A percentile compares a stretch with the other conserved stretches of the same genome.
Conservation (phyloP, 2,888 invertebrate genomes). For the Pheosia tremula region DNA sequence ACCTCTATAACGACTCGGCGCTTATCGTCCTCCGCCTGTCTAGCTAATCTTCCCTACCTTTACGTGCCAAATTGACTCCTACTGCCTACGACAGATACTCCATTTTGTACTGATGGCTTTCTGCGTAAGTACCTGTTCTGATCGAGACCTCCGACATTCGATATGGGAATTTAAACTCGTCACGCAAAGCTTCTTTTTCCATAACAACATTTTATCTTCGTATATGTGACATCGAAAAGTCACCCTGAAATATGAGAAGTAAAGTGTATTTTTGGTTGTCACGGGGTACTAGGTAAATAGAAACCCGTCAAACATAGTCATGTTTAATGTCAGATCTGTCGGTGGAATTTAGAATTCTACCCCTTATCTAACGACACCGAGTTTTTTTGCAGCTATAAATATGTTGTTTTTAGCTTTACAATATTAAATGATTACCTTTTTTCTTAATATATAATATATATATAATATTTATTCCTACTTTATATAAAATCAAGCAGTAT, state of each 20-base stretch:
- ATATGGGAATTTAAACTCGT: conserved; percentile 54
- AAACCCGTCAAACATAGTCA: conserved; percentile 57
- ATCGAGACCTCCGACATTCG: conserved; percentile 35
- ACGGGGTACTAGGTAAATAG: conserved; percentile 44
- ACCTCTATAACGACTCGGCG: conserved; percentile 79
- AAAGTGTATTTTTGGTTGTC: conserved; percentile 46
- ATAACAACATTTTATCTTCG: conserved; percentile 29
- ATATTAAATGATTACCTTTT: too few species aligned
- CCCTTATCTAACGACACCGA: conserved; percentile 46
- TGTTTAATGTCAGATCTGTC: conserved; percentile 56
- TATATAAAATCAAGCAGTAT: too few species aligned
- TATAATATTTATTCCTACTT: too few species aligned
- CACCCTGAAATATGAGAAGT: conserved; percentile 39
- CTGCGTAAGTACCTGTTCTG: conserved; percentile 47
- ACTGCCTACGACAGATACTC: conserved; percentile 47
- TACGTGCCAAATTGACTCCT: conserved; percentile 55
- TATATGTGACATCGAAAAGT: conserved; percentile 35
- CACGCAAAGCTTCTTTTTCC: conserved; percentile 50
- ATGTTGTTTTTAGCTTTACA: too few species aligned
- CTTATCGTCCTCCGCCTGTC: conserved; percentile 77
- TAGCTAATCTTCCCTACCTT: conserved; percentile 66
- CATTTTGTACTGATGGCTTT: conserved; percentile 43
- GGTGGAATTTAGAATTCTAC: conserved; percentile 56
- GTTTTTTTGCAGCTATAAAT: conserved; percentile 24
- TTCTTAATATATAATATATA: too few species aligned